These are phyloP conservation scores for Drosophila sechellia DNA, from an alignment of 1,140 invertebrate genomes.

Conservation along the genomic window DNA sequence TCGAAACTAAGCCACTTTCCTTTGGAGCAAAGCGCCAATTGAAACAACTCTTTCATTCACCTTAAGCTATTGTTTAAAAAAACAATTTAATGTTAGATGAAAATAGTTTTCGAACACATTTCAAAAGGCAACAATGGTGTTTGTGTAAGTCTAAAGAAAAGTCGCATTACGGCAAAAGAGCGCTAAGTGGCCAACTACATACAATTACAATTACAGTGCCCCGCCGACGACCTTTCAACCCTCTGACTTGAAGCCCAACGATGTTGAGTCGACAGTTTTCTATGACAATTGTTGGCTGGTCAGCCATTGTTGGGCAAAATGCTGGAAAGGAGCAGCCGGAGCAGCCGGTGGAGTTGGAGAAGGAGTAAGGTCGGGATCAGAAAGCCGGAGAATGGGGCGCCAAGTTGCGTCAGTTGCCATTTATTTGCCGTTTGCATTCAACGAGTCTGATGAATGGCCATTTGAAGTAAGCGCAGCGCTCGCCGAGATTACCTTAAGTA, in stretches of 20 bases:
- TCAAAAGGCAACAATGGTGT: slow-evolving; percentile 69
- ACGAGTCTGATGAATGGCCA: slow-evolving; percentile 81
- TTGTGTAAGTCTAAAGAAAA: slow-evolving; percentile 44
- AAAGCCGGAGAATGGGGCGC: slow-evolving; percentile 2
- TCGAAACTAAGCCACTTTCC: background rate
- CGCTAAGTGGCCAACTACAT: slow-evolving; percentile 75
- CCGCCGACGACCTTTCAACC: slow-evolving; percentile 25
- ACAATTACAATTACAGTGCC: slow-evolving; percentile 73
- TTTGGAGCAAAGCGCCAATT: slow-evolving; percentile 1
- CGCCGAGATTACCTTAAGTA: slow-evolving; percentile 81
- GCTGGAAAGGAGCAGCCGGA: slow-evolving; percentile 1
- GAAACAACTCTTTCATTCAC: background rate
- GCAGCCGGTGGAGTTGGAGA: background rate
- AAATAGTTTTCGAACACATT: slow-evolving; percentile 71
- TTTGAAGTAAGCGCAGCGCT: slow-evolving; percentile 80
- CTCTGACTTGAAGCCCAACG: slow-evolving; percentile 13
- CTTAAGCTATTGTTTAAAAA: slow-evolving; percentile 16
- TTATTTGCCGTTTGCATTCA: slow-evolving; percentile 82
- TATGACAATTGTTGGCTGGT: slow-evolving; percentile 77
- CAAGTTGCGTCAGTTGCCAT: slow-evolving; percentile 58
- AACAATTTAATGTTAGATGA: slow-evolving; percentile 56
- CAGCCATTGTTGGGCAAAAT: slow-evolving; percentile 55
- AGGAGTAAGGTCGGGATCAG: background rate
- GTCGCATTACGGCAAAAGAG: slow-evolving; percentile 76
- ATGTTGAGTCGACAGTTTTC: slow-evolving; percentile 65